A percentile compares a stretch with the other conserved stretches of the same genome.
These are phyloP conservation scores for Eulemur mongoz DNA, from an alignment of 2,797 vertebrate genomes.

Conservation along the genomic window DNA sequence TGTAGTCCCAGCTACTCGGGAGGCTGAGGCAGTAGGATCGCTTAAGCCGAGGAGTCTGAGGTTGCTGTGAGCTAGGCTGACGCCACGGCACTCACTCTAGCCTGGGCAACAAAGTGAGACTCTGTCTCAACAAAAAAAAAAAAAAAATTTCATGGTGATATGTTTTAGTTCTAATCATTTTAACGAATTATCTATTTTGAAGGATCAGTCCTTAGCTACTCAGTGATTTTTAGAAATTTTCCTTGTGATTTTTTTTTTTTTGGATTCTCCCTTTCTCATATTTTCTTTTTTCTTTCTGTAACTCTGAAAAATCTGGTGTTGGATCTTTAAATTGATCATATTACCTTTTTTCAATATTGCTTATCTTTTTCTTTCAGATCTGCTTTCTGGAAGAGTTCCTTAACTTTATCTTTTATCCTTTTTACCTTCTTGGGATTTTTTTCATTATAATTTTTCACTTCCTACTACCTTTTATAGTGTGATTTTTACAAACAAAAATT, in stretches of 20 bases:
- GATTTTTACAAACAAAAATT: background rate
- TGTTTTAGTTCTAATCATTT: background rate
- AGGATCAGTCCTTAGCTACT: background rate
- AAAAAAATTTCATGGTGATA: background rate
- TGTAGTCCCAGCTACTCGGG: no score
- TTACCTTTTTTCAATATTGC: background rate
- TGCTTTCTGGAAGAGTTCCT: background rate
- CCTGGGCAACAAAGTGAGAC: no score
- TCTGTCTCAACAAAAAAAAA: no score
- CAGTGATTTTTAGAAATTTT: background rate
- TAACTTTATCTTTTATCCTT: background rate
- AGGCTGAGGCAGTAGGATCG: no score
- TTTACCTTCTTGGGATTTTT: background rate
- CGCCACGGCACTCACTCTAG: no score
- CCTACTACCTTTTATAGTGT: background rate
- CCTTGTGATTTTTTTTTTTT: background rate
- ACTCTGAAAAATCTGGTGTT: background rate
- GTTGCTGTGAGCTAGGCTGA: no score
- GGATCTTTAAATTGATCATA: background rate
- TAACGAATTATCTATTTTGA: background rate
- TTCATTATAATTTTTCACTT: background rate
- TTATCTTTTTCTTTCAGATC: background rate
- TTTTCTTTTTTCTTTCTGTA: background rate
- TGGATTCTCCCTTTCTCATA: background rate
- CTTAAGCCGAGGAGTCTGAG: no score